Base-by-base conservation (phyloP, 2,888 invertebrate species). In the Zelleria hepariella region DNA sequence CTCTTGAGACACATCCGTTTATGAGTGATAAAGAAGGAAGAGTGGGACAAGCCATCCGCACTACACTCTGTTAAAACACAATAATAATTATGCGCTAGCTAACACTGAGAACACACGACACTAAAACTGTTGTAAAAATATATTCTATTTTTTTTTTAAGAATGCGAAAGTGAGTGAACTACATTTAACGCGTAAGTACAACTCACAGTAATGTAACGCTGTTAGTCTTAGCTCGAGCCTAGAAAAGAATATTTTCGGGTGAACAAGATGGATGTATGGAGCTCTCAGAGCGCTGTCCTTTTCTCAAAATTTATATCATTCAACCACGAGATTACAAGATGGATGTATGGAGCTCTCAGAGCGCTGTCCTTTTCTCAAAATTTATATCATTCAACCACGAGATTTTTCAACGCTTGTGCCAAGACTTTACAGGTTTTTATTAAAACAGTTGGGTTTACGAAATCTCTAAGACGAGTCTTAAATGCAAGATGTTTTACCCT, bases 121-220 rank as follows among this genome's bases (percentile, higher is more conserved):
- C 4, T 15, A 15, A 42, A 1, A 15, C 15, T 15, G 32, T 42
- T 42, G 32, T 15, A 42, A 42, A 42, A 42, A 42, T 42, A 42
- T 42, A 10, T 15, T 42, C 32, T 42, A 15, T 20, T 3, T 21
- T 23, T n/a, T 21, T 21, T 10, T 51, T 21, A n/a, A 20, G 51
- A 20, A 51, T 51, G 8, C 51, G 8, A 4, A 51, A 15, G 32
- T 42, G 32, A 42, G 15, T 42, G 10, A 42, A 42, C 15, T 42
- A 42, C 32, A 15, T 2, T 42, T n/a, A 54, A 54, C 54, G 54
- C 54, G 54, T 54, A 54, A 54, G 54, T 54, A 54, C 26, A 54
- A 25, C 54, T 54, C 51, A 51, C 7, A n/a, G n/a, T 51, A 51
- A 51, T 23, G 10, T 51, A 23, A 18, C 4, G 8, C 21, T 10